Conservation (phyloP, 2,113 vertebrate species). For the Leiothrix lutea region DNA sequence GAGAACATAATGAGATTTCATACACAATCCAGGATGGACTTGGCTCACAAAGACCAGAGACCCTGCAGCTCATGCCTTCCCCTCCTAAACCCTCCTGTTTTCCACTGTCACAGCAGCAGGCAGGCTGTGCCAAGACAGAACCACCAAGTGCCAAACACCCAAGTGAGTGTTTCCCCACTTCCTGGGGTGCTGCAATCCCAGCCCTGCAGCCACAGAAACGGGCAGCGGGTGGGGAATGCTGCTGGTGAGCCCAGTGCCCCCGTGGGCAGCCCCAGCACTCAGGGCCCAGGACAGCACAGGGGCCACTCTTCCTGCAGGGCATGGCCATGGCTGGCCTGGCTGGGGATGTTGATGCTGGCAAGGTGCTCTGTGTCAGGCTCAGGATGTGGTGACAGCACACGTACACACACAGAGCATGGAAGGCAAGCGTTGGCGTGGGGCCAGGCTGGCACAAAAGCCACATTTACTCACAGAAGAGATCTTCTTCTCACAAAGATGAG, state of each 20-base stretch:
- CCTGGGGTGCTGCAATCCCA: neutral
- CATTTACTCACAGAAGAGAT: neutral
- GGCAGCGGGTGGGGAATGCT: neutral
- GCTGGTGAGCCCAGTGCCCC: neutral
- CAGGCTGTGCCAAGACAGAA: neutral
- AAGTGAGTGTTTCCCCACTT: neutral
- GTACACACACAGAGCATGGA: fast-evolving
- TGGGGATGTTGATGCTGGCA: neutral
- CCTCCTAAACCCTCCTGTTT: neutral
- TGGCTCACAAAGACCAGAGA: neutral
- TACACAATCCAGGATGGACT: neutral
- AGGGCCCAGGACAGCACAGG: fast-evolving
- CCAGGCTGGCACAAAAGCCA: neutral
- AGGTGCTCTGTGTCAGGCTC: neutral
- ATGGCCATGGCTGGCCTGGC: fast-evolving
- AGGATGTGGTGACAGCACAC: neutral
- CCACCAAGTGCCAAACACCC: neutral
- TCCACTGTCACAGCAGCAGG: neutral
- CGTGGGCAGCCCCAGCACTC: fast-evolving
- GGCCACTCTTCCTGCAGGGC: neutral
- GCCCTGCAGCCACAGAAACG: neutral
- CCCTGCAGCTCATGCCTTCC: neutral
- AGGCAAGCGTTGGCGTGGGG: neutral
- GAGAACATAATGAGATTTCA: neutral
- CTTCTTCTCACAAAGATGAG: neutral